phyloP scores from a whole-genome alignment of 2,797 vertebrate genomes.

The Agapornis canus region DNA sequence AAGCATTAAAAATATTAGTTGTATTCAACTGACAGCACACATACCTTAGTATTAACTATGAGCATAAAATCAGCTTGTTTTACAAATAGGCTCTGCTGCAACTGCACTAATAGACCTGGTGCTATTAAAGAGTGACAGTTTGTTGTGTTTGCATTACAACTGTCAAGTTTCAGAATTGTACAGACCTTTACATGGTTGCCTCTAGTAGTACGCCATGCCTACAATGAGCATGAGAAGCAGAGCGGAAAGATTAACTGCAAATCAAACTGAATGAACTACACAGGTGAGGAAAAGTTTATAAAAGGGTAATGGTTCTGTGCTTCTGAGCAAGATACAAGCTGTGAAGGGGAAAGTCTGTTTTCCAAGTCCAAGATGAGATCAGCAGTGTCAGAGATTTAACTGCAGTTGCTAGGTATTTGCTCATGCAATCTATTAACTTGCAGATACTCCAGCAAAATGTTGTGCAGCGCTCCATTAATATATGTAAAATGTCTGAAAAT shows the following conservation, averaged over 20 bases:
- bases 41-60: neutral
- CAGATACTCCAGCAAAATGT: neutral
- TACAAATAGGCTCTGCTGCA: constrained; percentile 7
- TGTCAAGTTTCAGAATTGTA: neutral
- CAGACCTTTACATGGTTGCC: neutral
- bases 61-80: constrained; percentile 2
- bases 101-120: neutral
- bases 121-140: constrained; percentile 35
- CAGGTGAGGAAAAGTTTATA: constrained; percentile 36
- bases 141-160: constrained; percentile 32
- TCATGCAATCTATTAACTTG: neutral
- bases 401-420: neutral
- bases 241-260: constrained; percentile 44
- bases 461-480: neutral
- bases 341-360: neutral
- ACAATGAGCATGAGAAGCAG: neutral
- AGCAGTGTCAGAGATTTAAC: neutral
- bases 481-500: neutral
- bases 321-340: neutral
- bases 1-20: neutral
- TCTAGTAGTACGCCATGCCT: neutral
- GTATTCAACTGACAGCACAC: constrained; percentile 4
- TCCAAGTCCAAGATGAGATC: neutral
- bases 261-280: neutral
- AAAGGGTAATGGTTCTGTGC: neutral